Conservation (phyloP, 2,797 vertebrate species). For the Rhynchonycteris naso region DNA sequence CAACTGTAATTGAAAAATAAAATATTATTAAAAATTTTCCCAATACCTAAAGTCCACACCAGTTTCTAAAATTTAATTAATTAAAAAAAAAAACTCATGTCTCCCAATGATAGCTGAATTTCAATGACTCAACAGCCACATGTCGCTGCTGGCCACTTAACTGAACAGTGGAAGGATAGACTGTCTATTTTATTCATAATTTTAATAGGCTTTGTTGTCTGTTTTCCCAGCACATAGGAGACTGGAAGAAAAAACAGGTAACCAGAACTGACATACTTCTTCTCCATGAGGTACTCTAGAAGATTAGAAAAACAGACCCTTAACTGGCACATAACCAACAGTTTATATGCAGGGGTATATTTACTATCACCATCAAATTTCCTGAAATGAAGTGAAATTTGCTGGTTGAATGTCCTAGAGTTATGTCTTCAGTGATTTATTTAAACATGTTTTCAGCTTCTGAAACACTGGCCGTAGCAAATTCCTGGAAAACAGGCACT, state of each 20-base stretch:
- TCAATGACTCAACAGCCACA: background rate
- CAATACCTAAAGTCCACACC: background rate
- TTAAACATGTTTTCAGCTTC: conserved; percentile 26
- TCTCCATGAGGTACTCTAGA: background rate
- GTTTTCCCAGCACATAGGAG: background rate
- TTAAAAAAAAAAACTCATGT: background rate
- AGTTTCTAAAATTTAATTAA: conserved; percentile 1
- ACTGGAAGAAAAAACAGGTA: background rate
- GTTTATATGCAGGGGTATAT: background rate
- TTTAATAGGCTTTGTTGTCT: background rate
- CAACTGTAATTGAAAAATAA: background rate
- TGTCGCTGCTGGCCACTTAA: background rate
- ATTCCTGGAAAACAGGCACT: background rate
- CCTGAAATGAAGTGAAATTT: conserved; percentile 12
- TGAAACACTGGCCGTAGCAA: background rate
- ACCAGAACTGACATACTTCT: background rate
- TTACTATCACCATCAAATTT: background rate
- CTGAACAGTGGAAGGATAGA: background rate
- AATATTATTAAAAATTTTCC: background rate
- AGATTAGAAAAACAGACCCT: background rate
- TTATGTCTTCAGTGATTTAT: background rate
- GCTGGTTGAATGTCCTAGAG: background rate
- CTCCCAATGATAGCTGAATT: background rate
- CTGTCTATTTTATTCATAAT: background rate
- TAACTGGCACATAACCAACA: background rate